Conservation (phyloP, 2,888 invertebrate genomes). For the Proisotoma minuta region DNA sequence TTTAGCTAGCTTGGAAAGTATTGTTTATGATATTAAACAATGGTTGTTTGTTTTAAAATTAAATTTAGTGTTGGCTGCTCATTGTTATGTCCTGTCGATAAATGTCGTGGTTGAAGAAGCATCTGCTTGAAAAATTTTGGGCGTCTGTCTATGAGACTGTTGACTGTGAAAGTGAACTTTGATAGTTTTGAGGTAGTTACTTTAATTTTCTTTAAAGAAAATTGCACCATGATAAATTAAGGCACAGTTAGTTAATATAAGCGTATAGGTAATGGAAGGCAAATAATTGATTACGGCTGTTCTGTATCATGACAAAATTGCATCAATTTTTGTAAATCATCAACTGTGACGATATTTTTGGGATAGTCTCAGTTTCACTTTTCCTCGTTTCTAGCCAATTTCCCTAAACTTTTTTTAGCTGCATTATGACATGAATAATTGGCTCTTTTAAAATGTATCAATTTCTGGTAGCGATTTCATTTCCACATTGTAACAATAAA, state of each 20-base stretch:
- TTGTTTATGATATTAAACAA: too few species aligned
- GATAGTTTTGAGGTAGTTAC: background rate
- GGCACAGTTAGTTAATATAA: background rate
- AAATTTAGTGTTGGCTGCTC: background rate
- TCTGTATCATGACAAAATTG: background rate
- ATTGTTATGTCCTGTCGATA: background rate
- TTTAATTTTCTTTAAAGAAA: background rate
- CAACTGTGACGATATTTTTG: background rate
- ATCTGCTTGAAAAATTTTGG: background rate
- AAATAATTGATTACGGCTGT: background rate
- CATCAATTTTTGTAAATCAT: background rate
- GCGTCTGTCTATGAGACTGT: background rate
- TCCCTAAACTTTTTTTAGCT: background rate
- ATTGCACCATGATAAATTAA: background rate
- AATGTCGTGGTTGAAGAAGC: constrained; percentile 8
- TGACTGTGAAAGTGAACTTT: constrained; percentile 6
- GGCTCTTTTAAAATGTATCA: background rate
- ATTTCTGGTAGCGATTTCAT: background rate
- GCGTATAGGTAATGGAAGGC: background rate
- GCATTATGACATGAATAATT: background rate
- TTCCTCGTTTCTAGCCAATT: background rate
- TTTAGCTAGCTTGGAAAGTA: too few species aligned
- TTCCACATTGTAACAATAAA: too few species aligned
- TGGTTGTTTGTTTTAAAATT: background rate
- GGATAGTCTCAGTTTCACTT: background rate